phyloP scores from a whole-genome alignment of 1,140 invertebrate genomes.

The Lamellibrachia luymesi region DNA sequence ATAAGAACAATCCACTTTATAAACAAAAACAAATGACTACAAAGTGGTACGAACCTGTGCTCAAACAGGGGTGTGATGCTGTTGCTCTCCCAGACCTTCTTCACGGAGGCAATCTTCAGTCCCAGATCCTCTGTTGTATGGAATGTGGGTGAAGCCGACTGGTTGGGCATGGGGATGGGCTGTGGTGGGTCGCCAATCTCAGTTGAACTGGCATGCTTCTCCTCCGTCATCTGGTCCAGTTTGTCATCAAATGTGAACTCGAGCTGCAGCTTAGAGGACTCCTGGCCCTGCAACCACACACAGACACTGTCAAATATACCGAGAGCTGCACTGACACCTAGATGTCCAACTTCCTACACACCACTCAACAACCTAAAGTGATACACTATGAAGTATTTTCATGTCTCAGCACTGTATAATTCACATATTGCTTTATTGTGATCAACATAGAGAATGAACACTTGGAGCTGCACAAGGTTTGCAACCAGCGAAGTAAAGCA shows the following conservation, averaged over 20 bases:
- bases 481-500: too few relatives aligned
- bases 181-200: slow-evolving; percentile 54
- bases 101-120: slow-evolving; percentile 90
- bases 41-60: slow-evolving; percentile 58
- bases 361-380: too few relatives aligned
- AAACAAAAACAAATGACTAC: neutral
- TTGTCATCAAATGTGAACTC: slow-evolving; percentile 85
- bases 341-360: too few relatives aligned
- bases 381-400: too few relatives aligned
- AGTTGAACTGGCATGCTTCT: slow-evolving; percentile 59
- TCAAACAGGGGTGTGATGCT: slow-evolving; percentile 70
- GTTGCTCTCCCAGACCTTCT: slow-evolving; percentile 79
- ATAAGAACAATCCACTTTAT: too few relatives aligned
- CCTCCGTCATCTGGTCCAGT: slow-evolving; percentile 66
- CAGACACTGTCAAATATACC: neutral
- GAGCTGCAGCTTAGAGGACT: slow-evolving; percentile 83
- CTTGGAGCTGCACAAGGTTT: too few relatives aligned
- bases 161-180: slow-evolving; percentile 62
- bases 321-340: too few relatives aligned
- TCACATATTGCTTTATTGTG: too few relatives aligned
- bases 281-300: slow-evolving; percentile 68
- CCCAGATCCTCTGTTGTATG: slow-evolving; percentile 83
- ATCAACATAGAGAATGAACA: too few relatives aligned
- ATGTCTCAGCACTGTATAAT: too few relatives aligned
- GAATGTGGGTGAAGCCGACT: slow-evolving; percentile 59